Evolutionary conservation across 2,888 invertebrate species (phyloP), one percentile per base, ranked within the genome.

Genomic region (Tortrix viridana): DNA sequence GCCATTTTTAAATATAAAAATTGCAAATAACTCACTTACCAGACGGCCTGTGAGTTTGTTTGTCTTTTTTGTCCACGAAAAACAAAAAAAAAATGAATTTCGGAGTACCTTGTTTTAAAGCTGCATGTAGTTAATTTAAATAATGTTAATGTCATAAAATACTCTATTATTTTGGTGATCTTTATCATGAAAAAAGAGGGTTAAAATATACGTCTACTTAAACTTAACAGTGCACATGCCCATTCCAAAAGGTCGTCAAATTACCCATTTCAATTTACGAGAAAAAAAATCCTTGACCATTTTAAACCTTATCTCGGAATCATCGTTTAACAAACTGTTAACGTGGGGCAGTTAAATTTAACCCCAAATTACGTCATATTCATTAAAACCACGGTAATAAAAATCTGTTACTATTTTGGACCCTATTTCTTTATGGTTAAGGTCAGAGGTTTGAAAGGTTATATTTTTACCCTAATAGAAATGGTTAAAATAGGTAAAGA

Each of bases 301-400:
- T 58, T 32, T 32, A 61, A 46, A 59, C 54, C 55, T 60, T 60
- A 71, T 69, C 69, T 66, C 63, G 53, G 65, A 61, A 66, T 71
- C 71, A 70, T 65, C 70, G 64, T 69, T 70, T 69, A 71, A 70
- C 68, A 68, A 71, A 69, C 69, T 73, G 74, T 69, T 73, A 72
- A 73, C 71, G 66, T 65, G 58, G 46, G 60, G 64, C 56, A 67
- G 64, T 71, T 69, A 69, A 68, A 68, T 48, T 67, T 70, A 70
- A 70, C 71, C 75, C 72, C 62, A 69, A 70, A 76, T 76, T 74
- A 74, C 23, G 63, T 63, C 57, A 58, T 70, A 71, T 74, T 74
- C 74, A 76, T 77, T 73, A 71, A 53, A 71, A 70, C 68, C 71
- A 32, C 12, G 53, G 55, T 63, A 62, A 32, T 41, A 55, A 48